Evolutionary conservation across 2,797 vertebrate species (phyloP).

Genomic region (Selene dorsalis): DNA sequence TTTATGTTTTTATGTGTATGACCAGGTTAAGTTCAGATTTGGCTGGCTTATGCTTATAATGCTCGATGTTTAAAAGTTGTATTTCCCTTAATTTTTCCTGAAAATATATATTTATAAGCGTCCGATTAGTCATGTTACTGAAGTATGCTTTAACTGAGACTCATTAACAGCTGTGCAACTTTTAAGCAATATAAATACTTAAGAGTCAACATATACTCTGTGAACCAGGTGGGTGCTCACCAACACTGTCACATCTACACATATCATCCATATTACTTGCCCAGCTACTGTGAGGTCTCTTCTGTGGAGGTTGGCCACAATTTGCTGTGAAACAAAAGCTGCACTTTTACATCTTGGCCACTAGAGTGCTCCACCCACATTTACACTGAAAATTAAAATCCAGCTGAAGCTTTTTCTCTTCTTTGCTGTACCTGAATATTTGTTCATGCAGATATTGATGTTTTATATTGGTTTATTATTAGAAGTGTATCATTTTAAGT

Average conservation of each 20-base stretch:
- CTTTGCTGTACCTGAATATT: neutral
- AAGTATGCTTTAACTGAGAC: neutral
- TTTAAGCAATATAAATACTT: constrained; percentile 9
- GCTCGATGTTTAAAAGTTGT: constrained; percentile 77
- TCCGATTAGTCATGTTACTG: constrained; percentile 40
- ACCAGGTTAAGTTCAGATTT: constrained; percentile 58
- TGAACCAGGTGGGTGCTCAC: neutral
- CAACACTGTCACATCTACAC: neutral
- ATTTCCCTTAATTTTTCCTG: constrained; percentile 79
- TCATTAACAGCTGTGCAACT: neutral
- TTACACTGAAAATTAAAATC: neutral
- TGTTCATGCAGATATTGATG: no score
- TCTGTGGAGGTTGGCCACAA: neutral
- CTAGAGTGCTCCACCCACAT: constrained; percentile 47
- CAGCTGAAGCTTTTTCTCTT: neutral
- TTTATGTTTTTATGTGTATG: constrained; percentile 69
- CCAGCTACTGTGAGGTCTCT: neutral
- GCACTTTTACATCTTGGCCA: constrained; percentile 20
- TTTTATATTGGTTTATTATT: no score
- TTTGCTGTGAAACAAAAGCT: neutral
- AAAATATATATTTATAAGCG: constrained; percentile 76
- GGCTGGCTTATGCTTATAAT: constrained; percentile 64
- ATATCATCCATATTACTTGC: neutral
- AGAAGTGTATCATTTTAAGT: no score
- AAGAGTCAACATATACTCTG: neutral